Base-by-base conservation (phyloP, 2,113 vertebrate genomes). In the Anguilla japonica region DNA sequence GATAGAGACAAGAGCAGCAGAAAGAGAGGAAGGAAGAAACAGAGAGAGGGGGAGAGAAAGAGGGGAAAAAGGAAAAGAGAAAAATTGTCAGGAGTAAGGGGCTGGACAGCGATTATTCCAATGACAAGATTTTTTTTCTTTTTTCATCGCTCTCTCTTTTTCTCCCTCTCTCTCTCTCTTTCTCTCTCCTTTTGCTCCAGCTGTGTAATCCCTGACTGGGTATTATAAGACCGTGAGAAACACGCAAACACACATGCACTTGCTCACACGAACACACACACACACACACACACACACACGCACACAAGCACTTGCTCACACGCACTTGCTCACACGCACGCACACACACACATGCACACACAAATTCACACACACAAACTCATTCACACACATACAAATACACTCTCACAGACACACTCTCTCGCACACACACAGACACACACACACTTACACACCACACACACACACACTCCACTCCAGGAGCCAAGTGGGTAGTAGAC, bases 61-160 rank as follows among this genome's bases (percentile, higher is more conserved):
- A n/a, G 50, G 13, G 11, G 50, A 11, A 8, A 16, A 40, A 14
- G 50, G 50, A 14, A 53, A 14, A 53, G 7, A 53, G 11, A 39
- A 6, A 41, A 50, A 20, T 26, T 89, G 91, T 93, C 18, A 26
- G 93, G 91, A 5, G 81, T 91, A 89, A 53, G 94, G 90, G 94
- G 93, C 92, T 89, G 92, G 95, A 94, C 92, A 84, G 83, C 93
- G 93, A 95, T 96, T 95, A 95, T 96, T 96, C 93, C 93, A 92
- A 90, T 93, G 93, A 92, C 83, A 93, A 96, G 94, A 91, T 92
- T 93, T 93, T 92, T 92, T 91, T 93, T 88, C 92, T 92, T 92
- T 92, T 92, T 87, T 56, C 81, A 46, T 93, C 93, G 63, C 57
- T 84, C 83, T 18, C 57, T 46, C 43, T 46, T 8, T 46, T 26